Evolutionary conservation across 2,797 vertebrate species (phyloP).

Genomic region (Cetoscarus ocellatus): DNA sequence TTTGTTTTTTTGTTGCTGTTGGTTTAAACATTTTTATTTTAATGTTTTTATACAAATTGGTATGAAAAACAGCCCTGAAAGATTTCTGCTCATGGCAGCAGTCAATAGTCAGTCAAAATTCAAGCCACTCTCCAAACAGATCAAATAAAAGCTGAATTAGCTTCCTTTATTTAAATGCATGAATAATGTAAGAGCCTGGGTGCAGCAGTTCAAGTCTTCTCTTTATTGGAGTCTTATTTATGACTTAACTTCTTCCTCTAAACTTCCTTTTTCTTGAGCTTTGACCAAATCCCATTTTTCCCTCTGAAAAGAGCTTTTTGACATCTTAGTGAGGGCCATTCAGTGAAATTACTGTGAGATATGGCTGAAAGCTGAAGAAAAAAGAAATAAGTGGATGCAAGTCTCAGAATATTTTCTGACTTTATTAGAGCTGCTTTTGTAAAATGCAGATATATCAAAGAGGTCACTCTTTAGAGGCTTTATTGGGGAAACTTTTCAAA

Average conservation of each 20-base stretch:
- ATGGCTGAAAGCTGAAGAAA: neutral
- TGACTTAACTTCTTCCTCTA: neutral
- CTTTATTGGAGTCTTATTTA: neutral
- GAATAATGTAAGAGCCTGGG: neutral
- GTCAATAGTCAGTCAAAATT: conserved; percentile 13
- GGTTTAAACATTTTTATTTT: neutral
- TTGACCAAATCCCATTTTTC: neutral
- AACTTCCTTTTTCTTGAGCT: neutral
- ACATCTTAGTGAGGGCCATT: conserved; percentile 1
- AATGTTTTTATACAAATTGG: neutral
- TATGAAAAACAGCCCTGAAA: neutral
- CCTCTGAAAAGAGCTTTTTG: neutral
- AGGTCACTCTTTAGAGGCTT: neutral
- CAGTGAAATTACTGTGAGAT: neutral
- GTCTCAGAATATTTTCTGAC: neutral
- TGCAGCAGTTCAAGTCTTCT: neutral
- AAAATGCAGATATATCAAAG: neutral
- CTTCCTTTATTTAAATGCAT: neutral
- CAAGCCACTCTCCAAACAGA: neutral
- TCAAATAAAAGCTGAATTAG: neutral
- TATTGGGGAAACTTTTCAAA: neutral
- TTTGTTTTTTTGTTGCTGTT: neutral
- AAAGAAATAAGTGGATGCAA: neutral
- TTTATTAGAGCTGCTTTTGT: conserved; percentile 11
- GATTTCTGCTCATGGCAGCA: conserved; percentile 5